Conservation (phyloP, 2,797 vertebrate species). For the Sphaeramia orbicularis region DNA sequence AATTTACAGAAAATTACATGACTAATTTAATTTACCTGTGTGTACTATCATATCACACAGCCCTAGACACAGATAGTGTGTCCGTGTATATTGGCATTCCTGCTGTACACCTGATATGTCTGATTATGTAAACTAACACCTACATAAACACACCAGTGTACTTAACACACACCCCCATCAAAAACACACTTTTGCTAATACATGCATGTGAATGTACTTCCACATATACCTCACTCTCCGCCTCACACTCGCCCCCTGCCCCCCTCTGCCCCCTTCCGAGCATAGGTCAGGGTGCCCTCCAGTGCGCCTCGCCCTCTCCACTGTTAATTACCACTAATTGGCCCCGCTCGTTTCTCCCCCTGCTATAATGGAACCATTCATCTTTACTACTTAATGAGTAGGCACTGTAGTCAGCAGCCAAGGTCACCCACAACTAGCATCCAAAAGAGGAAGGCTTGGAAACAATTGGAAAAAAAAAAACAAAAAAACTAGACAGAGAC, state of each 20-base stretch:
- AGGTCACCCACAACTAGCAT: conserved; percentile 79
- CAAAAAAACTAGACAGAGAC: conserved; percentile 8
- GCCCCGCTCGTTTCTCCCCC: conserved; percentile 71
- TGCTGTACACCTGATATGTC: too few relatives aligned
- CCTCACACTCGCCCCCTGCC: conserved; percentile 25
- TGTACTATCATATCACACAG: too few relatives aligned
- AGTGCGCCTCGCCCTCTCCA: conserved; percentile 71
- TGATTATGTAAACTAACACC: too few relatives aligned
- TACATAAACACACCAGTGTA: background rate
- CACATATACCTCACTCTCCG: conserved; percentile 25
- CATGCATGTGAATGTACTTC: background rate
- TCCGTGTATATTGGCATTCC: too few relatives aligned
- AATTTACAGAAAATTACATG: too few relatives aligned
- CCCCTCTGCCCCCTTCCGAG: conserved; percentile 64
- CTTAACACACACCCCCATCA: background rate
- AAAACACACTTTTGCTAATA: conserved; percentile 4
- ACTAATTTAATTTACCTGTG: too few relatives aligned
- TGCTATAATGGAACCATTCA: conserved; percentile 86
- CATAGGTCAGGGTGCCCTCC: conserved; percentile 76
- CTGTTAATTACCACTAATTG: conserved; percentile 87
- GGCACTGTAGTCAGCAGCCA: conserved; percentile 79
- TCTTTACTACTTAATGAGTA: conserved; percentile 87
- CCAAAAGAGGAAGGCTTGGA: conserved; percentile 63
- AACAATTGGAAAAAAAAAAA: conserved; percentile 38
- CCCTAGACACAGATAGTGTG: too few relatives aligned